phyloP scores from a whole-genome alignment of 2,113 vertebrate species.

The Atherinomorus stipes region DNA sequence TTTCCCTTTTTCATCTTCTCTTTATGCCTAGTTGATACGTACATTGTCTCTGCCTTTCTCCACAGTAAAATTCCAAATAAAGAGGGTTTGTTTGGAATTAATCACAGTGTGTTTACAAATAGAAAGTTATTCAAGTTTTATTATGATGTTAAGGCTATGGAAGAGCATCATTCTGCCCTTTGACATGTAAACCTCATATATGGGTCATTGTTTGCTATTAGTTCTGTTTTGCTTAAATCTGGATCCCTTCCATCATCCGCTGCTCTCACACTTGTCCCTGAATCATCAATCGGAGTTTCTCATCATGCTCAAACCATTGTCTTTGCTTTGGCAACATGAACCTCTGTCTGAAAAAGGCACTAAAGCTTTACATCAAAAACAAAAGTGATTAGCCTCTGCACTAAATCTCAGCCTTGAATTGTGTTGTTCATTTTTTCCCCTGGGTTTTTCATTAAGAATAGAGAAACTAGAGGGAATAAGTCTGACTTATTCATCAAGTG shows the following conservation, averaged over 20 bases:
- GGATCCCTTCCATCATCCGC: conserved; percentile 25
- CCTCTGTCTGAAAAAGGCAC: conserved; percentile 47
- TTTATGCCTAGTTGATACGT: conserved; percentile 29
- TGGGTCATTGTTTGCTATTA: conserved; percentile 17
- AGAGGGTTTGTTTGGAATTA: conserved; percentile 31
- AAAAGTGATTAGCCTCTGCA: conserved; percentile 48
- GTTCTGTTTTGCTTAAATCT: conserved; percentile 15
- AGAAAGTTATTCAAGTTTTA: conserved; percentile 11
- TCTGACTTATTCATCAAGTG: background rate
- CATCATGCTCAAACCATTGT: conserved; percentile 37
- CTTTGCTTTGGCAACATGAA: conserved; percentile 36
- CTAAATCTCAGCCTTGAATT: conserved; percentile 30
- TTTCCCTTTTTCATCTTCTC: conserved; percentile 35
- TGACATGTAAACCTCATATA: conserved; percentile 32
- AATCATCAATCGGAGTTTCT: conserved; percentile 50
- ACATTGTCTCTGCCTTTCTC: conserved; percentile 8
- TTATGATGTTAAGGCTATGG: background rate
- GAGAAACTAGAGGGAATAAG: background rate
- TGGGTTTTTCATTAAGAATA: background rate
- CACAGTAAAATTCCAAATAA: conserved; percentile 37
- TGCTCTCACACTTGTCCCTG: conserved; percentile 23
- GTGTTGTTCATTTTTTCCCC: background rate
- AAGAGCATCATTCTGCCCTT: conserved; percentile 2
- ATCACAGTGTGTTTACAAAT: conserved; percentile 21
- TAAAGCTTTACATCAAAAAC: conserved; percentile 63